These are phyloP conservation scores for Apus apus DNA, from an alignment of 2,113 vertebrate genomes.

Conservation along the genomic window DNA sequence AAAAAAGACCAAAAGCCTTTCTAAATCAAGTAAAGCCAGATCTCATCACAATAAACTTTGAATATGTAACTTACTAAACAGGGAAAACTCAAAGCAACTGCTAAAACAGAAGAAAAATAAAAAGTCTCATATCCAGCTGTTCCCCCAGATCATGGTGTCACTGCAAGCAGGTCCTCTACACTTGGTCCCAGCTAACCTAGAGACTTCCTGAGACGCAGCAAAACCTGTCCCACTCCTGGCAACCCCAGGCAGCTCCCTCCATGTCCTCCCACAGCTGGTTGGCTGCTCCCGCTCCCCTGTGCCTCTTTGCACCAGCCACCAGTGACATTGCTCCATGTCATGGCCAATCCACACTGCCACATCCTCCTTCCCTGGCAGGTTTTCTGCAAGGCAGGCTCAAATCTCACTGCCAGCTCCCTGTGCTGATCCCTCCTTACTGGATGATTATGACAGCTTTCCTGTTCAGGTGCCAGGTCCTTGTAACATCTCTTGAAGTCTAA, in stretches of 20 bases:
- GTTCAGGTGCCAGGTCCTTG: neutral
- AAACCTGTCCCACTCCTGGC: neutral
- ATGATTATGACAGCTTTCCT: neutral
- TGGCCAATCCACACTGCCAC: neutral
- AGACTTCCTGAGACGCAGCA: neutral
- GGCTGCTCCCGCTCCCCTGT: neutral
- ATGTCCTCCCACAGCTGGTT: neutral
- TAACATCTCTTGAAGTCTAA: neutral
- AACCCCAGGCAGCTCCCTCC: neutral
- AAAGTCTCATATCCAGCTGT: neutral
- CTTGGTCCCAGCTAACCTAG: neutral
- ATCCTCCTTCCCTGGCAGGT: too few relatives aligned
- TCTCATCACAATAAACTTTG: neutral
- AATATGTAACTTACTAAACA: neutral
- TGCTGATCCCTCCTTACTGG: rapidly evolving
- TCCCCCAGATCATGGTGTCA: rapidly evolving
- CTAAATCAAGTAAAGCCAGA: slow-evolving; percentile 31
- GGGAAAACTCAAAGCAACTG: neutral
- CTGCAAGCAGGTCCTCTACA: neutral
- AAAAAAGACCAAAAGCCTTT: slow-evolving; percentile 42
- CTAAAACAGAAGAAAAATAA: neutral
- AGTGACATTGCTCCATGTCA: rapidly evolving
- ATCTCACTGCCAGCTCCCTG: neutral
- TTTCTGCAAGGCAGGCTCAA: neutral
- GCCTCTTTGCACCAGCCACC: neutral